A percentile compares a stretch with the other conserved stretches of the same genome.
Conservation (phyloP, 35 echinoderm and acorn worm species). For the Apostichopus parvimensis region DNA sequence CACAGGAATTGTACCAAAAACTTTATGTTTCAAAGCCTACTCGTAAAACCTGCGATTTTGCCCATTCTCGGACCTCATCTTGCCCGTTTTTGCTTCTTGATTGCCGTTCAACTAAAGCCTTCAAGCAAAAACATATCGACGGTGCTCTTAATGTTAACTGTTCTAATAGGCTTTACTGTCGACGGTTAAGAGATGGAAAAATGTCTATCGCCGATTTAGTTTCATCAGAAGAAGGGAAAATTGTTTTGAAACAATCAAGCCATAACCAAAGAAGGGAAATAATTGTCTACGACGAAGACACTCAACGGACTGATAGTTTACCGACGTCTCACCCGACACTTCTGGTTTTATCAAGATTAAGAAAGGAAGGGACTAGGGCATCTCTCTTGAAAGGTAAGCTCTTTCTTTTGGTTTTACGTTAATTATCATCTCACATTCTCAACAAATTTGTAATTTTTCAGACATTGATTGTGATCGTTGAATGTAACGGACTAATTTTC, state of each 20-base stretch:
- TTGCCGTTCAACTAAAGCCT: constrained; percentile 87
- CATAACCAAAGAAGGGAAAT: constrained; percentile 68
- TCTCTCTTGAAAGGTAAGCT: constrained; percentile 80
- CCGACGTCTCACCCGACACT: constrained; percentile 71
- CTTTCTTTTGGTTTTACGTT: not conserved
- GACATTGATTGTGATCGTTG: too few relatives aligned
- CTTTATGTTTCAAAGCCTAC: constrained; percentile 30
- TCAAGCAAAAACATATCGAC: constrained; percentile 81
- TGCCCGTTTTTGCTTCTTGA: constrained; percentile 74
- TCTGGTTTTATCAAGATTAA: constrained; percentile 74
- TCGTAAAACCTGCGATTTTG: not conserved
- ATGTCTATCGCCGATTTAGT: constrained; percentile 73
- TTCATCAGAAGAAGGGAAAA: constrained; percentile 81
- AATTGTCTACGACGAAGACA: constrained; percentile 94
- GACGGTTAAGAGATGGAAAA: constrained; percentile 81
- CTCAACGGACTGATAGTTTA: constrained; percentile 66
- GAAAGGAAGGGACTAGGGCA: constrained; percentile 73
- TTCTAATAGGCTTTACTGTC: constrained; percentile 64
- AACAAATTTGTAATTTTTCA: too few relatives aligned
- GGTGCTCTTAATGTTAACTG: constrained; percentile 92
- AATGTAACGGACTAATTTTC: too few relatives aligned
- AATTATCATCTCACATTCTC: too few relatives aligned
- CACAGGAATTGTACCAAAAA: constrained; percentile 54
- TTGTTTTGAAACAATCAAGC: constrained; percentile 53
- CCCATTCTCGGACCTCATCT: not conserved